Evolutionary conservation across 1,140 invertebrate species (phyloP).

Genomic region (Leptoteleia sp.): DNA sequence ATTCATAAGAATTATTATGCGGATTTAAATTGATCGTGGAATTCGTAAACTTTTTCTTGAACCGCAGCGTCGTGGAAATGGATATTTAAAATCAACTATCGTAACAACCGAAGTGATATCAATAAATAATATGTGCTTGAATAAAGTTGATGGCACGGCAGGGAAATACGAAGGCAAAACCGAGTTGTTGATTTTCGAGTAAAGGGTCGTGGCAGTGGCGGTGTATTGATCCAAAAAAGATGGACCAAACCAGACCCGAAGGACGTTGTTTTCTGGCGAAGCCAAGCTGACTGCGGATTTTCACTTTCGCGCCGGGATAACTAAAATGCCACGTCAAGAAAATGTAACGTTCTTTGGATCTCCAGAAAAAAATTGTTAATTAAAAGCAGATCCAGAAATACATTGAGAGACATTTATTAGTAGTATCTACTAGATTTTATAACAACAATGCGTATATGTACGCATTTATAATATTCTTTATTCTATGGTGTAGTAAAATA

Average conservation of each 20-base stretch:
- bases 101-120: neutral
- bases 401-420: too few relatives aligned
- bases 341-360: conserved; percentile 9
- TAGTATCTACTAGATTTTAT: too few relatives aligned
- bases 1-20: neutral
- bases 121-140: conserved; percentile 3
- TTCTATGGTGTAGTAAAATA: too few relatives aligned
- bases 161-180: conserved; percentile 18
- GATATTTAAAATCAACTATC: conserved; percentile 1
- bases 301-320: conserved; percentile 30
- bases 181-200: conserved; percentile 68
- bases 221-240: conserved; percentile 77
- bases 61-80: too few relatives aligned
- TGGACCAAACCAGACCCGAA: conserved; percentile 73
- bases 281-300: conserved; percentile 36
- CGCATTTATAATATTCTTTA: too few relatives aligned
- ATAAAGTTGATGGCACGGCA: conserved; percentile 43
- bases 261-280: conserved; percentile 51
- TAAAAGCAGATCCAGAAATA: neutral
- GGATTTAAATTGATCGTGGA: neutral
- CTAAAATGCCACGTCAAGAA: conserved; percentile 19
- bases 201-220: conserved; percentile 49
- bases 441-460: too few relatives aligned
- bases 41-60: too few relatives aligned
- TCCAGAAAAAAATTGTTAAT: conserved; percentile 12